A percentile compares a stretch with the other conserved stretches of the same genome.
These are phyloP conservation scores for Nycticryphes semicollaris DNA, from an alignment of 2,113 vertebrate genomes.

Conservation along the genomic window DNA sequence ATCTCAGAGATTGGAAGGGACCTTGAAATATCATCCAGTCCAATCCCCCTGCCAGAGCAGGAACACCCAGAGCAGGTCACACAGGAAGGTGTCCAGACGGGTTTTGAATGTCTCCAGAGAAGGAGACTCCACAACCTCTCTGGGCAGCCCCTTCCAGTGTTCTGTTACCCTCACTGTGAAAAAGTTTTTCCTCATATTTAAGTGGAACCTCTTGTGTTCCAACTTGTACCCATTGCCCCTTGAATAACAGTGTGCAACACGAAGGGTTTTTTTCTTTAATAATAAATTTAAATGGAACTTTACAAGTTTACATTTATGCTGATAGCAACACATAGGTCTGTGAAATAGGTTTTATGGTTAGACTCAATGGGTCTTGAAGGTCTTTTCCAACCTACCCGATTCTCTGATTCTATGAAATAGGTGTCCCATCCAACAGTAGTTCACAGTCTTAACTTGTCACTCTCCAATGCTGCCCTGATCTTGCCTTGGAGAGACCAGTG, in stretches of 20 bases:
- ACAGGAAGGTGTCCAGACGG: too few relatives aligned
- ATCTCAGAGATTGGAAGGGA: too few relatives aligned
- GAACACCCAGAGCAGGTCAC: too few relatives aligned
- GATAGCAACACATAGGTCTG: neutral
- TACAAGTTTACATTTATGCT: neutral
- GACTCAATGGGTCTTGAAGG: neutral
- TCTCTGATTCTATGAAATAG: neutral
- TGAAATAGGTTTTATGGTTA: neutral
- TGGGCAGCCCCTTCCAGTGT: too few relatives aligned
- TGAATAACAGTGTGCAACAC: rapidly evolving
- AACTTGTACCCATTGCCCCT: too few relatives aligned
- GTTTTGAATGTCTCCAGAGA: too few relatives aligned
- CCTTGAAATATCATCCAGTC: too few relatives aligned
- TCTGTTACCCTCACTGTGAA: too few relatives aligned
- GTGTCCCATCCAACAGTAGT: neutral
- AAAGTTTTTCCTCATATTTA: too few relatives aligned
- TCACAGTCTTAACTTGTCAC: rapidly evolving
- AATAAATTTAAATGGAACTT: neutral
- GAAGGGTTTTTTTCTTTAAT: rapidly evolving
- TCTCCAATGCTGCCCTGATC: rapidly evolving
- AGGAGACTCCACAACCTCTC: too few relatives aligned
- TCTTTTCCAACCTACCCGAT: neutral
- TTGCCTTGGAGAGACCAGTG: rapidly evolving
- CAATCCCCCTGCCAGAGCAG: too few relatives aligned
- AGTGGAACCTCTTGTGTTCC: too few relatives aligned